Evolutionary conservation across 35 echinoderm and acorn worm species (phyloP).

Genomic region (Heliocidaris erythrogramma): DNA sequence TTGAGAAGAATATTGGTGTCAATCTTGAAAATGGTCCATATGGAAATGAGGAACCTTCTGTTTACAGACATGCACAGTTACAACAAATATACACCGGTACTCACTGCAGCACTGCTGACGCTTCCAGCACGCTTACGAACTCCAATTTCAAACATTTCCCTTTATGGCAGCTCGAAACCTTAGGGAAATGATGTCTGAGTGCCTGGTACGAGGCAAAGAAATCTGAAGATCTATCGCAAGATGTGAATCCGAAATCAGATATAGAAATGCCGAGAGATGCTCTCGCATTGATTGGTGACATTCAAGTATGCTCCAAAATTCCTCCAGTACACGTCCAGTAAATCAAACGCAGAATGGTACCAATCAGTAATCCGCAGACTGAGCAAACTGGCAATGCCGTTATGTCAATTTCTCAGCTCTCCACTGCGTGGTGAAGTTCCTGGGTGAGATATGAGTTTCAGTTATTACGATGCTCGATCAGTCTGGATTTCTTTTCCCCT

Average conservation of each 20-base stretch:
- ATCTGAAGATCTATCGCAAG: not conserved
- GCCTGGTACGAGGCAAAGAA: not conserved
- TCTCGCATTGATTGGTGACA: not conserved
- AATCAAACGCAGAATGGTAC: not conserved
- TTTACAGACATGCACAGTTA: not conserved
- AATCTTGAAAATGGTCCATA: not conserved
- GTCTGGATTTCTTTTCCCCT: not conserved
- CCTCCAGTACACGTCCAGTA: not conserved
- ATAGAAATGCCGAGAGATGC: not conserved
- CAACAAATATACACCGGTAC: not conserved
- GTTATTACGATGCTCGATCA: not conserved
- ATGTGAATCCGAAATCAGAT: not conserved
- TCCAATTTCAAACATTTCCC: conserved; percentile 20
- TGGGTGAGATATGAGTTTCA: not conserved
- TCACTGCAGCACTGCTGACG: conserved; percentile 22
- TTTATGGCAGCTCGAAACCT: not conserved
- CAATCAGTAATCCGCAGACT: not conserved
- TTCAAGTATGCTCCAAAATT: not conserved
- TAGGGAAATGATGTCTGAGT: not conserved
- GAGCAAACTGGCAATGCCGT: not conserved
- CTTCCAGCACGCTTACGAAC: conserved; percentile 25
- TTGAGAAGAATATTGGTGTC: not conserved
- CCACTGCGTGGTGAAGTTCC: not conserved
- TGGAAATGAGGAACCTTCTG: not conserved
- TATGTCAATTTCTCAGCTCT: not conserved